These are phyloP conservation scores for Oscheius myriophilus DNA, from an alignment of 2,888 invertebrate species.

Conservation along the genomic window DNA sequence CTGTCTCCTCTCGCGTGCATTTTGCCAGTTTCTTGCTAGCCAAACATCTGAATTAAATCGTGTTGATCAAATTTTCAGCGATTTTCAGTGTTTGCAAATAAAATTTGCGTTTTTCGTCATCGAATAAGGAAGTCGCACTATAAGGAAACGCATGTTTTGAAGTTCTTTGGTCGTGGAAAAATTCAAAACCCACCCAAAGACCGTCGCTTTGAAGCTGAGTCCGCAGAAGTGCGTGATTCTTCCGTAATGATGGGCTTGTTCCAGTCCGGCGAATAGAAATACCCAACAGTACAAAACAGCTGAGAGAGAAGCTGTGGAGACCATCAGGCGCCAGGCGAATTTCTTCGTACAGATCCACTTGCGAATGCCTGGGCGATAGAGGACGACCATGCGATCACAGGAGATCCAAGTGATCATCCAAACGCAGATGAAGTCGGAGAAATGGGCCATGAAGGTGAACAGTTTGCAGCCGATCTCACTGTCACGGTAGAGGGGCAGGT, in stretches of 20 bases:
- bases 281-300: conserved; percentile 61
- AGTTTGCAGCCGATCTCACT: conserved; percentile 59
- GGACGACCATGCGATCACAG: conserved; percentile 64
- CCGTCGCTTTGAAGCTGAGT: conserved; percentile 52
- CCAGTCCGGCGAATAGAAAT: conserved; percentile 64
- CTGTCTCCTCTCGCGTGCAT: no score
- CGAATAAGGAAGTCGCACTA: no score
- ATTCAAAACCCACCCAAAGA: conserved; percentile 41
- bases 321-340: conserved; percentile 59
- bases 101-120: no score
- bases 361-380: conserved; percentile 65
- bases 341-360: conserved; percentile 60
- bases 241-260: conserved; percentile 28
- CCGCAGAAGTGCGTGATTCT: conserved; percentile 59
- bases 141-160: no score
- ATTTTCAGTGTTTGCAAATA: no score
- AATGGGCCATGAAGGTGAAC: conserved; percentile 67
- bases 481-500: conserved; percentile 60
- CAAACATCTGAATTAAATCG: no score
- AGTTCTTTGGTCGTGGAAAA: neutral
- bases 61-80: no score
- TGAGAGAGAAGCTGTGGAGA: conserved; percentile 50
- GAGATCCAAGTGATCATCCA: conserved; percentile 69
- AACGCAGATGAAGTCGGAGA: conserved; percentile 65
- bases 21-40: no score